phyloP scores from a whole-genome alignment of 2,888 invertebrate genomes.

The Tuberolachnus salignus region DNA sequence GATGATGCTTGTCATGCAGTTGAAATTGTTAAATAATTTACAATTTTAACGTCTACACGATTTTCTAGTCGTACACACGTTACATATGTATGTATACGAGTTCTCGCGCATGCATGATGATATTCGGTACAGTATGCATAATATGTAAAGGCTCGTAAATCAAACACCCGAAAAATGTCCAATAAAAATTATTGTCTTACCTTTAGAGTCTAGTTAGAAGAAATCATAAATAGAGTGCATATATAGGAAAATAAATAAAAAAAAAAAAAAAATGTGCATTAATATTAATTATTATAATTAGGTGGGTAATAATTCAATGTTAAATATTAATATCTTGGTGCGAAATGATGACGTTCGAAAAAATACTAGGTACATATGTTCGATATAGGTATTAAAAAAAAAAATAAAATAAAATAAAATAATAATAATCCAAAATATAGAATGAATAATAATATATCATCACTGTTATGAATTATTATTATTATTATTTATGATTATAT shows the following conservation, averaged over 20 bases:
- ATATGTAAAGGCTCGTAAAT: conserved; percentile 34
- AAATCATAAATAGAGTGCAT: conserved; percentile 48
- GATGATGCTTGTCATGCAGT: conserved; percentile 11
- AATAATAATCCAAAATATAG: not conserved
- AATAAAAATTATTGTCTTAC: conserved; percentile 42
- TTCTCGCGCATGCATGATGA: conserved; percentile 34
- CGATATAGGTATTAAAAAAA: no score
- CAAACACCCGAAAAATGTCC: conserved; percentile 37
- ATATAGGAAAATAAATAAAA: conserved; percentile 43
- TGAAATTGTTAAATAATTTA: conserved; percentile 22
- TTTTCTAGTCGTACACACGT: not conserved
- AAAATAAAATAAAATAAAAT: not conserved
- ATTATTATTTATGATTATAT: not conserved
- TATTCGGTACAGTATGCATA: conserved; percentile 27
- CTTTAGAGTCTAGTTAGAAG: conserved; percentile 48
- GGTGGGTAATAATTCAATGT: not conserved
- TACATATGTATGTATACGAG: not conserved
- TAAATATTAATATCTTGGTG: not conserved
- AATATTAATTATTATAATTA: conserved; percentile 24
- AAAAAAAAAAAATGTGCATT: conserved; percentile 47
- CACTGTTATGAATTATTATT: not conserved
- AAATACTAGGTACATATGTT: no score
- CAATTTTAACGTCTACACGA: not conserved
- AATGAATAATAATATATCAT: not conserved
- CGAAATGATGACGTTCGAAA: not conserved